A percentile compares a stretch with the other conserved stretches of the same genome.
Conservation (phyloP, 2,888 invertebrate genomes). For the Coremacera marginata region DNA sequence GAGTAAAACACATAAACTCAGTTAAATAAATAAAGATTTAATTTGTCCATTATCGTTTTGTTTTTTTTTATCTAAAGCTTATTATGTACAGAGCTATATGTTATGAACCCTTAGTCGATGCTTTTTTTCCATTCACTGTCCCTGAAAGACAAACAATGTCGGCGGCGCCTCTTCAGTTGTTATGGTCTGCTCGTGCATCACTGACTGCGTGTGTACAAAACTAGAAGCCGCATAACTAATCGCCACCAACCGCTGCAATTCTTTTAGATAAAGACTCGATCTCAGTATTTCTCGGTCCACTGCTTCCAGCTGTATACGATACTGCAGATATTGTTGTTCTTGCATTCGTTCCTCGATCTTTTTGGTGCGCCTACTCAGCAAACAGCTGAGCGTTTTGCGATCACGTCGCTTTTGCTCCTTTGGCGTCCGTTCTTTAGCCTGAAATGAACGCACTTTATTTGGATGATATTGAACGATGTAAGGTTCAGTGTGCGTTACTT, state of each 20-base stretch:
- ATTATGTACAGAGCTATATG: neutral
- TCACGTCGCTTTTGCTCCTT: slow-evolving; percentile 57
- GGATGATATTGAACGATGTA: slow-evolving; percentile 46
- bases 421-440: slow-evolving; percentile 48
- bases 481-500: neutral
- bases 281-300: slow-evolving; percentile 32
- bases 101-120: too few species aligned
- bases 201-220: neutral
- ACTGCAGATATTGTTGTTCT: slow-evolving; percentile 52
- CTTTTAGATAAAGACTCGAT: slow-evolving; percentile 20
- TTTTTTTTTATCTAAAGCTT: neutral
- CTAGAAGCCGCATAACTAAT: too few species aligned
- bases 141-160: neutral
- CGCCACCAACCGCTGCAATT: slow-evolving; percentile 24
- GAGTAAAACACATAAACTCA: neutral
- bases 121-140: neutral
- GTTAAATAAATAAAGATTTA: neutral
- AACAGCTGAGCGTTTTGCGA: slow-evolving; percentile 55
- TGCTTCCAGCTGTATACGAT: slow-evolving; percentile 47
- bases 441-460: slow-evolving; percentile 55
- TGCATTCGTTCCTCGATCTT: slow-evolving; percentile 52
- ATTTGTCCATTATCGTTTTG: neutral
- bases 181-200: neutral
- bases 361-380: slow-evolving; percentile 52
- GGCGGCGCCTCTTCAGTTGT: neutral